These are phyloP conservation scores for Vollenhovia emeryi DNA, from an alignment of 1,140 invertebrate species.

Conservation along the genomic window DNA sequence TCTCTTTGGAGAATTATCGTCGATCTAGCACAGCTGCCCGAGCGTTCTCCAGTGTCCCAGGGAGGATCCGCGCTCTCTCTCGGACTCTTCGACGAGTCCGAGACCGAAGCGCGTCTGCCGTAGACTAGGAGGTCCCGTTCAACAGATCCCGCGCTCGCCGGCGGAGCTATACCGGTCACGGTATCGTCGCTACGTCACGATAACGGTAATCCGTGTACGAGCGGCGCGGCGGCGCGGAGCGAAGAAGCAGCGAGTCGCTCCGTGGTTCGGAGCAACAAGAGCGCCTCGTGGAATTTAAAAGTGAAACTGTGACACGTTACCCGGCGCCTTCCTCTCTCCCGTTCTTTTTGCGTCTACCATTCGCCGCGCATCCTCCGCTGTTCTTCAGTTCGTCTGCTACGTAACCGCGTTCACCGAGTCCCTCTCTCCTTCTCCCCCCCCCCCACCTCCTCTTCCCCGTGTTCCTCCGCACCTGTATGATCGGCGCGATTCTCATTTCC, in stretches of 20 bases:
- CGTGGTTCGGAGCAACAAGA: slow-evolving; percentile 48
- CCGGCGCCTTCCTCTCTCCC: slow-evolving; percentile 26
- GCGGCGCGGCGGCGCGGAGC: slow-evolving; percentile 66
- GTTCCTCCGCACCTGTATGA: background rate
- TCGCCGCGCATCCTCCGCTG: background rate
- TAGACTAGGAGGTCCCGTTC: background rate
- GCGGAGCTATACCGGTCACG: slow-evolving; percentile 63
- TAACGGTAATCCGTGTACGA: slow-evolving; percentile 81
- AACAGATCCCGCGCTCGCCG: background rate
- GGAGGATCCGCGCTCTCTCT: background rate
- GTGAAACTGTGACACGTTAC: slow-evolving; percentile 82
- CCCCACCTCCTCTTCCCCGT: too few species aligned
- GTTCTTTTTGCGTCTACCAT: background rate
- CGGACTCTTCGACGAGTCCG: background rate
- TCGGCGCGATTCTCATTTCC: background rate
- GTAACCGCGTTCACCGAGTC: background rate
- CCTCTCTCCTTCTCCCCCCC: background rate
- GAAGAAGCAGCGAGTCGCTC: slow-evolving; percentile 51
- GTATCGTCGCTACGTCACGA: slow-evolving; percentile 80
- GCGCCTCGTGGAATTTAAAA: slow-evolving; percentile 82
- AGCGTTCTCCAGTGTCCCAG: background rate
- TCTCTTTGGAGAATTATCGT: slow-evolving; percentile 2
- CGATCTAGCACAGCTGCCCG: background rate
- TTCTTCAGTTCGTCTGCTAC: background rate
- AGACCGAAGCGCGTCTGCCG: background rate